Percentiles rank a stretch among this genome's conserved stretches.
These are phyloP conservation scores for Nephrotoma appendiculata DNA, from an alignment of 2,888 invertebrate genomes.

Conservation along the genomic window DNA sequence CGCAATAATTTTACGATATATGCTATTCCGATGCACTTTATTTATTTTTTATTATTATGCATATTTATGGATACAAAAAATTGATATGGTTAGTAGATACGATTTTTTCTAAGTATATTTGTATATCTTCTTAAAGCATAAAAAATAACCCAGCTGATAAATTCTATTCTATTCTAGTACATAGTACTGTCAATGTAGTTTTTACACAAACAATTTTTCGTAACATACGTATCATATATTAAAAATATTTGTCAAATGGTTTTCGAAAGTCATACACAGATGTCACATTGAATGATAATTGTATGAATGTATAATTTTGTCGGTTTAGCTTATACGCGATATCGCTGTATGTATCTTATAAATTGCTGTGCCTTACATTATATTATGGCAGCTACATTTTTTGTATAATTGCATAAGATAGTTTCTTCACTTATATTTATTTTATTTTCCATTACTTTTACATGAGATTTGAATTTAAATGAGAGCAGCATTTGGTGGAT, in stretches of 20 bases:
- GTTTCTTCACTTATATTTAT: not conserved
- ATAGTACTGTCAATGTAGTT: not conserved
- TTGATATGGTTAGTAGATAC: not conserved
- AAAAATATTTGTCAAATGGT: not conserved
- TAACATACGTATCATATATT: not conserved
- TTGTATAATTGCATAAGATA: not conserved
- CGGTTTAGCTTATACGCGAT: not conserved
- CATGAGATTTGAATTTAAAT: not conserved
- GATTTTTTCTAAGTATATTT: not conserved
- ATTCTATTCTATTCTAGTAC: not conserved
- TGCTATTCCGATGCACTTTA: not conserved
- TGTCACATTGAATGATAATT: not conserved
- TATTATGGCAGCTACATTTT: too few species aligned
- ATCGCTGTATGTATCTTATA: not conserved
- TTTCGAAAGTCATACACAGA: not conserved
- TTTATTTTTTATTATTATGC: not conserved
- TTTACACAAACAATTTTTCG: not conserved
- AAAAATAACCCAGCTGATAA: not conserved
- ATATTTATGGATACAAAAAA: not conserved
- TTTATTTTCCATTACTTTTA: not conserved
- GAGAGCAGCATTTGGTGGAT: not conserved
- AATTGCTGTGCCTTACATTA: not conserved
- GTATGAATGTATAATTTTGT: not conserved
- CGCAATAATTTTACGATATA: not conserved
- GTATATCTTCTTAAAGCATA: not conserved